Base-by-base conservation (phyloP, 2,888 invertebrate genomes). In the Xestoiulus laeticollis region DNA sequence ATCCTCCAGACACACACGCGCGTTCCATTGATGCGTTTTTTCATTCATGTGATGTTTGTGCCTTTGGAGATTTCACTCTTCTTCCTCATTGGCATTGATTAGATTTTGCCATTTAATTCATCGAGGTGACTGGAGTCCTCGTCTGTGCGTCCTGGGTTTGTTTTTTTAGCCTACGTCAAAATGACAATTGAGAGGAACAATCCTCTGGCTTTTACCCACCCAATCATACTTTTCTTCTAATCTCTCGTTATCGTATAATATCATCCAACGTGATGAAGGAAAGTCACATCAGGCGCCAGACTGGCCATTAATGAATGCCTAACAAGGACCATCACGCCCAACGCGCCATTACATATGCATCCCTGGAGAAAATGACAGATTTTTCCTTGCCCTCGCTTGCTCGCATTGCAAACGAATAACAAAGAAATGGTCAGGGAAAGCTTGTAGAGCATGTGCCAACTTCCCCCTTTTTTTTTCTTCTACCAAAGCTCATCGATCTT, bases 271-370 rank as follows among this genome's bases (percentile, higher is more conserved):
- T 26, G 26, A 44, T 53, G 59, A 86, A 59, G 53, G 86, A 48
- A 86, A 32, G 33, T n/a, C 48, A 33, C 59, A 53, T 87, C 44
- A 68, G 87, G 87, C 87, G 87, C 87, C 87, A 87, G 87, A 33
- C 33, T 87, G 33, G 38, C 82, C 87, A 82, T 78, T 87, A 78
- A 43, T 59, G 33, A 78, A 44, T 87, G 82, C 87, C 78, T 87
- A 82, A 87, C 87, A 82, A 87, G 87, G 87, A 82, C 87, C 87
- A 87, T 68, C 87, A 87, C 87, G 87, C 87, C 87, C 87, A 87
- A 44, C 87, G 32, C 44, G 30, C 22, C 86, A 48, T 86, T 86
- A 48, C 86, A n/a, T 86, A 86, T 86, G 53, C 53, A 59, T 86
- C 86, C 86, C 86, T 86, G 32, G 86, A 53, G 86, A 86, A 30